Conservation (phyloP, 2,113 vertebrate genomes). For the Eonycteris spelaea region DNA sequence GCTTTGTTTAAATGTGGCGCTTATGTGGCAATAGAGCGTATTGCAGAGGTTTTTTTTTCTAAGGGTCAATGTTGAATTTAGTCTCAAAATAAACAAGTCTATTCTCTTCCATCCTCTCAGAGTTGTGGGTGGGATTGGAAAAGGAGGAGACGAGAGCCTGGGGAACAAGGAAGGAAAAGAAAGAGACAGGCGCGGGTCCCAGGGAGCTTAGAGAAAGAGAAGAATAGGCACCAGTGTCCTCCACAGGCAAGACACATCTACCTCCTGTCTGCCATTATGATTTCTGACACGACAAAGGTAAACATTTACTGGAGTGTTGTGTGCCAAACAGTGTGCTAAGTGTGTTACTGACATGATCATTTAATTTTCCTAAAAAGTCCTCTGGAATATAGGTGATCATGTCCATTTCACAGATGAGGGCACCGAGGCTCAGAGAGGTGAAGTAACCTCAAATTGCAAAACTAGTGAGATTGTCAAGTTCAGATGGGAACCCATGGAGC, state of each 20-base stretch:
- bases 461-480: background rate
- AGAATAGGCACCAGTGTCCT: background rate
- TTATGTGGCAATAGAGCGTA: slow-evolving; percentile 67
- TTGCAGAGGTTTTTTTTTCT: slow-evolving; percentile 51
- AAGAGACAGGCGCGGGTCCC: background rate
- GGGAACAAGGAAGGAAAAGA: background rate
- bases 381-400: background rate
- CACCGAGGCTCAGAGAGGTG: background rate
- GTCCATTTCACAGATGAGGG: background rate
- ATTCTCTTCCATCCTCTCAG: slow-evolving; percentile 29
- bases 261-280: background rate
- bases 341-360: background rate
- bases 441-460: background rate
- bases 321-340: background rate
- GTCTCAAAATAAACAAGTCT: slow-evolving; percentile 69
- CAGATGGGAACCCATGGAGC: background rate
- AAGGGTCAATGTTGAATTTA: slow-evolving; percentile 66
- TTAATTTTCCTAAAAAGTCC: background rate
- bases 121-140: slow-evolving; percentile 46
- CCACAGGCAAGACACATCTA: background rate
- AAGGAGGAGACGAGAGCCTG: background rate
- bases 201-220: background rate
- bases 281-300: background rate
- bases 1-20: slow-evolving; percentile 73
- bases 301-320: background rate